Conservation (phyloP, 2,797 vertebrate genomes). For the Thripadectes ignobilis region DNA sequence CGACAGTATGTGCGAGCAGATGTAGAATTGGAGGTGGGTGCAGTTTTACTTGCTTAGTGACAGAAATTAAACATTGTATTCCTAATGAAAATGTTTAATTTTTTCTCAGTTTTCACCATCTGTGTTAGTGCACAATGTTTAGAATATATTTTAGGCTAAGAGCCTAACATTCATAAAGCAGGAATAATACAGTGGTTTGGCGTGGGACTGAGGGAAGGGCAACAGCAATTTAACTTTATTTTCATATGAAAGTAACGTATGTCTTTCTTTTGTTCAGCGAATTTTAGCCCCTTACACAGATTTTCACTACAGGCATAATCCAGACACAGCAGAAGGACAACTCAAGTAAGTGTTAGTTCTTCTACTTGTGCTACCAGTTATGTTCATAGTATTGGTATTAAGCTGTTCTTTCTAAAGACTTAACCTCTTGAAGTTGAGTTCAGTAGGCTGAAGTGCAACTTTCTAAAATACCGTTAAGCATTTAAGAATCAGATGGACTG, state of each 20-base stretch:
- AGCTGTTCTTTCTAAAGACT: background rate
- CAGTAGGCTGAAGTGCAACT: background rate
- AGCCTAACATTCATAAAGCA: background rate
- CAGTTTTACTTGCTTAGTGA: background rate
- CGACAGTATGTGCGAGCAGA: conserved; percentile 93
- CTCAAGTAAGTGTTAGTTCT: conserved; percentile 89
- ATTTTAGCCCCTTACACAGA: conserved; percentile 99
- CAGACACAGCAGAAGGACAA: conserved; percentile 94
- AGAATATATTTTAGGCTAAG: background rate
- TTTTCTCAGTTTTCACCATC: background rate
- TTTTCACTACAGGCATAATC: conserved; percentile 99
- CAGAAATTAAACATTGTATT: background rate
- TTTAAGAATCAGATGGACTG: background rate
- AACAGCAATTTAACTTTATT: background rate
- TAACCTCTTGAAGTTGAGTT: background rate
- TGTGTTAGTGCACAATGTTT: background rate
- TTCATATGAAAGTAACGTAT: background rate
- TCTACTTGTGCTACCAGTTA: background rate
- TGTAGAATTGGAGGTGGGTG: conserved; percentile 93
- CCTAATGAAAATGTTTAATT: background rate
- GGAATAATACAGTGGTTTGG: background rate
- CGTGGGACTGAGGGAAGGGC: background rate
- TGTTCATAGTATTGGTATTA: background rate
- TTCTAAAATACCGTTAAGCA: background rate
- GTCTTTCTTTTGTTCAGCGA: conserved; percentile 81